Conservation (phyloP, 2,113 vertebrate genomes). For the Artemisiospiza belli region DNA sequence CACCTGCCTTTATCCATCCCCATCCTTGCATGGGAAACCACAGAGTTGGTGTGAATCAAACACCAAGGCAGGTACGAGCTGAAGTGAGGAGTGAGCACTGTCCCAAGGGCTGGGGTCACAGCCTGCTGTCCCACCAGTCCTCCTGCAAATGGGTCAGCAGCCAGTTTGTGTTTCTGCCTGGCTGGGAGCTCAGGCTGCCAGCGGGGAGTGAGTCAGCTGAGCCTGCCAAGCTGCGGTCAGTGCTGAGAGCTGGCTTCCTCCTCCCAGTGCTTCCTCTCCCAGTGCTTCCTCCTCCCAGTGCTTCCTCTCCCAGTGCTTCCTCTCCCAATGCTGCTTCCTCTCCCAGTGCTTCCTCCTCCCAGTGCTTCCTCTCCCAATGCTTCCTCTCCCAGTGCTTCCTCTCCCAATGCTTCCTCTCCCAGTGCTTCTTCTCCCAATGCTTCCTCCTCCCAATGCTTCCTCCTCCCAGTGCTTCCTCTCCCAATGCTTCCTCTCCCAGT, state of each 20-base stretch:
- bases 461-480: not conserved
- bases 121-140: not conserved
- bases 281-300: fast-evolving
- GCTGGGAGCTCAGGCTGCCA: not conserved
- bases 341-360: not conserved
- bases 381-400: no score
- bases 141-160: not conserved
- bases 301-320: not conserved
- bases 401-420: not conserved
- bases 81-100: not conserved
- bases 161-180: not conserved
- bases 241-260: not conserved
- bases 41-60: fast-evolving
- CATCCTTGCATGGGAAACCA: fast-evolving
- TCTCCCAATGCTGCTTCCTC: no score
- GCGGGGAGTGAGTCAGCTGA: not conserved
- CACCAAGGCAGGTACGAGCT: not conserved
- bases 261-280: not conserved
- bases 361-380: not conserved
- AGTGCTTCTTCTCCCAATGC: no score
- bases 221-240: not conserved
- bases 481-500: not conserved
- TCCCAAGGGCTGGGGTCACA: not conserved
- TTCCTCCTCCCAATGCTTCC: not conserved
- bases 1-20: not conserved